Evolutionary conservation across 2,888 invertebrate species (phyloP), one percentile per base, ranked within the genome.

Genomic region (Mesorhabditis sp.): DNA sequence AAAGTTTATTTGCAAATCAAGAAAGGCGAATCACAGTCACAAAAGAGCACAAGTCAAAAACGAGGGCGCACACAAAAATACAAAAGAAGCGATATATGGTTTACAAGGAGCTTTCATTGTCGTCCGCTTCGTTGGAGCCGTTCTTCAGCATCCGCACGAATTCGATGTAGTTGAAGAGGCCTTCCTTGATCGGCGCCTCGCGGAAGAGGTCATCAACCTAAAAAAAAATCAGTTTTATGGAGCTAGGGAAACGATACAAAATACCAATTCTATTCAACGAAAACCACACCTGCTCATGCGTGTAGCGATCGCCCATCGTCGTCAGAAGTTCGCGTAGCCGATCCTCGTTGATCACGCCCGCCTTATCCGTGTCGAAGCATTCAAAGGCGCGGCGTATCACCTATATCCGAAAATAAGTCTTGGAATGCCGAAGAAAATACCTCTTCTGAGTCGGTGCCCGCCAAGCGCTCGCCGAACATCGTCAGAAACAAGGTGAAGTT

Each of bases 301-400:
- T 79, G 70, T 77, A 79, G 58, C 79, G 77, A 61, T 79, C 79
- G 43, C 79, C 96, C 95, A 97, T 97, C 0, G 95, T 92, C 4
- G 95, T 96, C 15, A 97, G 89, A 66, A 98, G 89, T 87, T 97
- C 97, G 62, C 96, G 90, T 62, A 97, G 90, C 72, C 94, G 91
- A 82, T 97, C 97, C 86, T 58, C 58, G n/a, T n/a, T 58, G 75
- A 97, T 92, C 69, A 92, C 91, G 0, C 87, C 87, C 78, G 89
- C 91, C 86, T 95, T 95, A 81, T 95, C 95, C 87, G 96, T 96
- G 86, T 98, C 97, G 87, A 98, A 98, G 87, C 97, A 97, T 64
- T 94, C 95, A 87, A 97, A 97, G n/a, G 97, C 97, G 88, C 98
- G 97, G 87, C 95, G 95, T 80, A 98, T 97, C 10, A 97, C 78